phyloP scores from a whole-genome alignment of 2,888 invertebrate genomes.

The Mantis religiosa region DNA sequence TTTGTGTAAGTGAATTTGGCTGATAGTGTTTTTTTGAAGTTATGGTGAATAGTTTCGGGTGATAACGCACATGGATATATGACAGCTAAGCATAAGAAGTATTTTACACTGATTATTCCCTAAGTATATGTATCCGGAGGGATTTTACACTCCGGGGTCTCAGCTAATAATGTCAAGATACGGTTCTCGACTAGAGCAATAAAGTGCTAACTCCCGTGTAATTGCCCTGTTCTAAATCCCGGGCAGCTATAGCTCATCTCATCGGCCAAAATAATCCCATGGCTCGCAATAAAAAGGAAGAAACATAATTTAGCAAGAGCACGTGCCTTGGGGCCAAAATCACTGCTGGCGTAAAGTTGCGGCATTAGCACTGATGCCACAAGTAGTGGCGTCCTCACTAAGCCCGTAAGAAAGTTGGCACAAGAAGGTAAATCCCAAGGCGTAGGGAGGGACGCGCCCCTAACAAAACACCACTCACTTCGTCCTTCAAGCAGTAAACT shows the following conservation, averaged over 20 bases:
- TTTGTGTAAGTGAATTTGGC: too few relatives aligned
- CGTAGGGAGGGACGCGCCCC: too few relatives aligned
- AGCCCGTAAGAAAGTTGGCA: neutral
- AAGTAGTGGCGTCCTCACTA: neutral
- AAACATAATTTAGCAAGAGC: neutral
- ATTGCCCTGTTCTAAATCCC: neutral
- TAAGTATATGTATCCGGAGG: too few relatives aligned
- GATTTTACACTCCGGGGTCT: too few relatives aligned
- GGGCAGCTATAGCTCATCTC: neutral
- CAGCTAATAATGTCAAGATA: neutral
- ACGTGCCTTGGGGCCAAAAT: neutral
- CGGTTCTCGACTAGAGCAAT: neutral
- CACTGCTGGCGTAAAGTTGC: neutral
- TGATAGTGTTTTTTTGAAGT: too few relatives aligned
- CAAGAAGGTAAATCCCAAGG: neutral
- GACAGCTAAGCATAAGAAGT: too few relatives aligned
- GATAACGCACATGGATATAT: too few relatives aligned
- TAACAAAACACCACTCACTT: neutral
- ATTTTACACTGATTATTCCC: too few relatives aligned
- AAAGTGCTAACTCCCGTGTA: neutral
- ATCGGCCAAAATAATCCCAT: neutral
- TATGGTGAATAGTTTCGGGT: too few relatives aligned
- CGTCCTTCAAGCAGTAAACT: neutral
- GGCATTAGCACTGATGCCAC: neutral
- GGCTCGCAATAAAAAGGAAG: neutral